Evolutionary conservation across 1,140 invertebrate genomes (phyloP).

Genomic region (Chionoecetes opilio): DNA sequence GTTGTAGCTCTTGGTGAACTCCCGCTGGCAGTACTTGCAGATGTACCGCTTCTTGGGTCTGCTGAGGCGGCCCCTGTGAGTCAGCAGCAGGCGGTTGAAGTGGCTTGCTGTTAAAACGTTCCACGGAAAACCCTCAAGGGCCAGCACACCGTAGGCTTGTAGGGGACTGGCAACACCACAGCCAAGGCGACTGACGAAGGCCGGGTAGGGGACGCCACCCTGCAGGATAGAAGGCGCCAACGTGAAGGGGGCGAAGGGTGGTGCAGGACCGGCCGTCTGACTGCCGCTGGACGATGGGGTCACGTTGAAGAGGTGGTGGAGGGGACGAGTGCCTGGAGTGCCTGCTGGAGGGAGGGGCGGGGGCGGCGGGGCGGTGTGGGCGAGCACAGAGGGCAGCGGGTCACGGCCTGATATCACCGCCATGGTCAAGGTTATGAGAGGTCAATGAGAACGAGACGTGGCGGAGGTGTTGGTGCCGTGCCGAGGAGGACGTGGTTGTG

Average conservation of each 20-base stretch:
- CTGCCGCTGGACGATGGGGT: not conserved
- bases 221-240: slow-evolving; percentile 22
- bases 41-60: slow-evolving; percentile 99
- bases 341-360: not conserved
- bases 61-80: slow-evolving; percentile 86
- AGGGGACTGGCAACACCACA: not conserved
- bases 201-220: not conserved
- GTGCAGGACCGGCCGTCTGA: not conserved
- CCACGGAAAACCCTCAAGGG: slow-evolving; percentile 66
- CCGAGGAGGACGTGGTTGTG: slow-evolving; percentile 33
- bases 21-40: slow-evolving; percentile 98
- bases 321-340: not conserved
- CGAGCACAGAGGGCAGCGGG: slow-evolving; percentile 57
- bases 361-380: slow-evolving; percentile 16
- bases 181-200: slow-evolving; percentile 12
- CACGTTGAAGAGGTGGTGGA: not conserved
- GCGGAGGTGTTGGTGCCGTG: too few species aligned
- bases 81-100: slow-evolving; percentile 81
- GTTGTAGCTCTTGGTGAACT: slow-evolving; percentile 99
- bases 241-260: slow-evolving; percentile 5
- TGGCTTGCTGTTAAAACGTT: slow-evolving; percentile 74
- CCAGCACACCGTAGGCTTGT: slow-evolving; percentile 57
- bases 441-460: not conserved
- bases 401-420: slow-evolving; percentile 60
- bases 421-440: not conserved